Evolutionary conservation across 2,113 vertebrate genomes (phyloP).

Genomic region (Cottus gobio): DNA sequence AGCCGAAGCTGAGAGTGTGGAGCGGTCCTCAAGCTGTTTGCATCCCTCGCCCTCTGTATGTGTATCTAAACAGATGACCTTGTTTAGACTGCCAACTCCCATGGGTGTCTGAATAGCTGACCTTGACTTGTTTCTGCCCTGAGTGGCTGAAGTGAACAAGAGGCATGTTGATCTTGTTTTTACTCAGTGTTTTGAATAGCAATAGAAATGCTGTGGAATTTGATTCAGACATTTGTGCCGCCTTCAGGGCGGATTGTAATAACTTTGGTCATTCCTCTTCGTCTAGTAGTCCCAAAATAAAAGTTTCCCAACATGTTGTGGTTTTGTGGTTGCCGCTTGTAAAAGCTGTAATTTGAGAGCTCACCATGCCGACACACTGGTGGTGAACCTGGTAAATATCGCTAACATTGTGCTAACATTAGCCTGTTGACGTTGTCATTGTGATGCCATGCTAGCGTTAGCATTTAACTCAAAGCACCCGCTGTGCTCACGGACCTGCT

Average conservation of each 20-base stretch:
- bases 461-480: not conserved
- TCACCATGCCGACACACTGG: not conserved
- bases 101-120: constrained; percentile 33
- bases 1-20: constrained; percentile 9
- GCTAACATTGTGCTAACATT: not conserved
- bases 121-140: constrained; percentile 39
- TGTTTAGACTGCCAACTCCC: constrained; percentile 20
- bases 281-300: not conserved
- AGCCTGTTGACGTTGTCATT: not conserved
- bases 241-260: not conserved
- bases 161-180: not conserved
- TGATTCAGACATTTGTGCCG: not conserved
- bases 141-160: constrained; percentile 3
- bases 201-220: not conserved
- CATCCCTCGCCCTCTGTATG: not conserved
- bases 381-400: not conserved
- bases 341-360: not conserved
- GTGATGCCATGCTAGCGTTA: not conserved
- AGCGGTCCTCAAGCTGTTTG: constrained; percentile 40
- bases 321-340: not conserved
- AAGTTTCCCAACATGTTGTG: not conserved
- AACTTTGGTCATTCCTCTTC: not conserved
- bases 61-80: constrained; percentile 30
- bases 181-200: not conserved
- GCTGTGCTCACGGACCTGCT: not conserved